Base-by-base conservation (phyloP, 2,888 invertebrate species). In the Trisateles emortualis region DNA sequence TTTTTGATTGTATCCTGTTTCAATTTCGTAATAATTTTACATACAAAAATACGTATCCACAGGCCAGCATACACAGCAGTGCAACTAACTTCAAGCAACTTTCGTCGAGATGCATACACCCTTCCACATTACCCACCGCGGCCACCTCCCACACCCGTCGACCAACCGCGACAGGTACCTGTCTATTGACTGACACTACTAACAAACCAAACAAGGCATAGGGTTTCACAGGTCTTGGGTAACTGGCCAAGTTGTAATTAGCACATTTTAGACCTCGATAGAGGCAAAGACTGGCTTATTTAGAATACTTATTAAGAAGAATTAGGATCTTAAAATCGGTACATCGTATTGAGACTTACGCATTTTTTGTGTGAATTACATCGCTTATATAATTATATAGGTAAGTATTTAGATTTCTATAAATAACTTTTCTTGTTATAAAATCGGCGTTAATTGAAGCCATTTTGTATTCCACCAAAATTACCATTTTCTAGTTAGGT, bases 91-190 rank as follows among this genome's bases (percentile, higher is more conserved):
- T 61, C 85, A 39, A 68, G 78, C 11, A 73, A 78, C 59, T 87
- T 87, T 72, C 84, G 90, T 0, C 87, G 87, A 32, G 88, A 88
- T 58, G 60, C 78, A 50, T 89, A 84, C 79, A 62, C 83, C n/a
- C 68, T 78, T 6, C 83, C 83, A 30, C 88, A 86, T 71, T 88
- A 85, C 76, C 76, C 87, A 16, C 84, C 90, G 22, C 76, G 88
- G 22, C 76, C 86, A 13, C 83, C 88, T 26, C 79, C 87, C 67
- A 67, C 85, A 0, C 85, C 87, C 24, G 78, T 79, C 54, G 90
- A 90, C 58, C 81, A 79, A 51, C 87, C 88, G 0, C 59, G 91
- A 81, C 91, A 88, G 89, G 91, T 91, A 55, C 64, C 72, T 44
- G 13, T 8, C 11, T 38, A n/a, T 19, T n/a, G 6, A 6, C 26